Base-by-base conservation (phyloP, 2,888 invertebrate genomes). In the Troides helena region DNA sequence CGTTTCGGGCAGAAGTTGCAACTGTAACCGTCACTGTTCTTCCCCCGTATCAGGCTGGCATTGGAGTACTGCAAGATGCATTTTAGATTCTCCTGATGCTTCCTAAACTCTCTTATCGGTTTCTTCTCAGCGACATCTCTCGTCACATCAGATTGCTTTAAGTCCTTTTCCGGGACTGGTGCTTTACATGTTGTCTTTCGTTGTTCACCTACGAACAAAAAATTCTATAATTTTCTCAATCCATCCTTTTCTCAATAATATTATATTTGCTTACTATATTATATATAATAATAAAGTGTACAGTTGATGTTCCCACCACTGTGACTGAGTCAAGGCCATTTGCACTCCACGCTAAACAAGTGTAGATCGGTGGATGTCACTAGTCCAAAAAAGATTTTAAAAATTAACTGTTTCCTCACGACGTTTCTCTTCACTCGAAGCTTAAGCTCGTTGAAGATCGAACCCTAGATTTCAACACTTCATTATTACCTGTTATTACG, bases 1-100 rank as follows among this genome's bases (percentile, higher is more conserved):
- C 74, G 74, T 46, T 79, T 76, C 0, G 74, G 68, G 23, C 84
- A 84, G 62, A 80, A 83, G 62, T 75, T 78, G 56, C 84, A 84
- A 8, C 71, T 74, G 69, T 78, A 82, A 6, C 78, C 74, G 23
- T 69, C 68, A 30, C 67, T 59, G 53, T 71, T 72, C 72, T 80
- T 80, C 21, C 76, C 74, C 53, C 77, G 75, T 21, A 80, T 78
- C 65, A 78, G 71, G 43, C 67, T 80, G 7, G 80, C 81, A 60
- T 82, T 82, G 14, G 82, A 79, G 69, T 74, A 73, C 36, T 74
- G 67, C 17, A 82, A 74, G 39, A 82, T 77, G 63, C 70, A 73
- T 67, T 71, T 69, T 14, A 75, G 46, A 70, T 75, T 72, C 43
- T 74, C 73, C 21, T 74, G 72, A 53, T 76, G 74, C 62, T 74